A percentile compares a stretch with the other conserved stretches of the same genome.
Conservation (phyloP, 1,140 invertebrate species). For the Cydia amplana region DNA sequence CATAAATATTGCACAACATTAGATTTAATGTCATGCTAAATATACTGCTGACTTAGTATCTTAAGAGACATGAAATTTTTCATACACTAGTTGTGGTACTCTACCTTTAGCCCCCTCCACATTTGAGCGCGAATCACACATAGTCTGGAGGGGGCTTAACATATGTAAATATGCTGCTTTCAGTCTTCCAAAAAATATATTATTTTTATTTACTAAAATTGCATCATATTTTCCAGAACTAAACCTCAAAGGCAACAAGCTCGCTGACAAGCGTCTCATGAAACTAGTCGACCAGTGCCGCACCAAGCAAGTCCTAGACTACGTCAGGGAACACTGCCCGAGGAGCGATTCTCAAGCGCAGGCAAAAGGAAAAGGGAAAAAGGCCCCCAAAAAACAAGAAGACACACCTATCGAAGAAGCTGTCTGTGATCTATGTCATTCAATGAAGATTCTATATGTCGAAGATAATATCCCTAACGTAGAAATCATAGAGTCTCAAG, state of each 20-base stretch:
- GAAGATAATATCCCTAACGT: conserved; percentile 79
- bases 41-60: neutral
- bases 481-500: conserved; percentile 78
- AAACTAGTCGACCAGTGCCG: conserved; percentile 87
- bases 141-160: too few relatives aligned
- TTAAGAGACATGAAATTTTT: neutral
- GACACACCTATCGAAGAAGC: conserved; percentile 56
- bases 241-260: conserved; percentile 85
- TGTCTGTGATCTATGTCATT: conserved; percentile 58
- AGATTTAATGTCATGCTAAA: neutral
- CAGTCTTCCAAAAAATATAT: too few relatives aligned
- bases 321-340: conserved; percentile 83
- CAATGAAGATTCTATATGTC: conserved; percentile 80
- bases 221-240: conserved; percentile 71
- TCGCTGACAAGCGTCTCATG: conserved; percentile 85
- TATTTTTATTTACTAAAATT: neutral
- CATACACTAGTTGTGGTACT: neutral
- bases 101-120: too few relatives aligned
- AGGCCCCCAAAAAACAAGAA: conserved; percentile 66
- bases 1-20: conserved; percentile 5
- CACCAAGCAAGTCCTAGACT: conserved; percentile 85
- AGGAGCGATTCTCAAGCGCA: conserved; percentile 62
- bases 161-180: neutral
- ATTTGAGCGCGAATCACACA: too few relatives aligned
- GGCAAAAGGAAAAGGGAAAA: conserved; percentile 77